phyloP scores from a whole-genome alignment of 1,140 invertebrate species.

The Drosophila navojoa region DNA sequence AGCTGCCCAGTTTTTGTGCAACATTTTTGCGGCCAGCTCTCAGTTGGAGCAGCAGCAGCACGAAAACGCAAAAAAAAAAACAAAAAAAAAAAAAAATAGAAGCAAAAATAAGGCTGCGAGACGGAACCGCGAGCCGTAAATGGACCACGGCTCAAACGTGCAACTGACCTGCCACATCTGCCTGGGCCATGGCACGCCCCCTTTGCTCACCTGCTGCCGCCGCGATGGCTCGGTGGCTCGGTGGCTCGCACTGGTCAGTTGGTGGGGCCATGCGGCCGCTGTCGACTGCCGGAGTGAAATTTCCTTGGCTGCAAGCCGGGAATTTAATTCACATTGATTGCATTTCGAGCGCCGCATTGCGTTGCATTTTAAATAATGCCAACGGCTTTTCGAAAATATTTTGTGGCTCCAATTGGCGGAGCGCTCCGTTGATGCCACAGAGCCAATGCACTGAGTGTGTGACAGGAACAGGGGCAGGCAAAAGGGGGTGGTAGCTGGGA shows the following conservation, averaged over 20 bases:
- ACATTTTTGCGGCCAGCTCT: conserved; percentile 66
- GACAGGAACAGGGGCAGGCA: not conserved
- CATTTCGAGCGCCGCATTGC: conserved; percentile 78
- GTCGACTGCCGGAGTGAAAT: conserved; percentile 21
- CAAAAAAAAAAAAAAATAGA: not conserved
- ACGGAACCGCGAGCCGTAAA: conserved; percentile 19
- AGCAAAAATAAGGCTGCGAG: not conserved
- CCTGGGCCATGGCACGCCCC: not conserved
- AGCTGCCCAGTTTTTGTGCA: conserved; percentile 51
- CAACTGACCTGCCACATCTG: conserved; percentile 23
- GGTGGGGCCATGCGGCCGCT: not conserved
- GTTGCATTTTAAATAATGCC: conserved; percentile 82
- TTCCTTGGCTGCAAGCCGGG: conserved; percentile 59
- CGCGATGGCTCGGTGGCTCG: not conserved
- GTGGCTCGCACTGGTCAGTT: conserved; percentile 12
- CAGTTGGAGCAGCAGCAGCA: not conserved
- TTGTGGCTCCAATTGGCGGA: conserved; percentile 36
- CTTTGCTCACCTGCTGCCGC: not conserved
- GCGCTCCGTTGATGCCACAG: not conserved
- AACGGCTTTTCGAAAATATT: conserved; percentile 67
- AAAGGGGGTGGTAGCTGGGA: conserved; percentile 4
- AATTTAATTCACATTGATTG: conserved; percentile 81
- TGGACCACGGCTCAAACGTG: conserved; percentile 25
- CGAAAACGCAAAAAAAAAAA: not conserved
- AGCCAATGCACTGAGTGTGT: not conserved